Base-by-base conservation (phyloP, 2,888 invertebrate genomes). In the Megaustenia siamemsis region DNA sequence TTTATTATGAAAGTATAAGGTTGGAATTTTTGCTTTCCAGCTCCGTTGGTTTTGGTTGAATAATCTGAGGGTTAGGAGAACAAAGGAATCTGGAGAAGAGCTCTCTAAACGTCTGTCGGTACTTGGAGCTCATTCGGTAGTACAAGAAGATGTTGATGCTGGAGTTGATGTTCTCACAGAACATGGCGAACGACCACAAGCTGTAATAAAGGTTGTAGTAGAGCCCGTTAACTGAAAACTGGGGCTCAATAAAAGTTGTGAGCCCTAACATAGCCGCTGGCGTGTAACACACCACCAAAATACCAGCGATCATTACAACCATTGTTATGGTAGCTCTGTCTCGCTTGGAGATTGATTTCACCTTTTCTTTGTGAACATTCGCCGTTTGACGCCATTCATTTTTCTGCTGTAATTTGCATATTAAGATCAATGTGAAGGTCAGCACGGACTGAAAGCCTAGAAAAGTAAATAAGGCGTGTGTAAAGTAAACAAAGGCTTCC, bases 121-220 rank as follows among this genome's bases (percentile, higher is more conserved):
- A 85, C 63, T 82, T 85, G n/a, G 85, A 82, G 18, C 85, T 82
- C 85, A 85, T 85, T 15, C 56, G 71, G 73, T 78, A 78, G 63
- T 85, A 85, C 40, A 85, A 40, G 56, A 85, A 53, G 49, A 85
- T 82, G 66, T 82, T 85, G 71, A 85, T 60, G 10, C 60, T 69
- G 63, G 82, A 76, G 49, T 85, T 85, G 28, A 85, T 38, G 3
- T 73, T 56, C 24, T 82, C 53, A 32, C 53, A 71, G 4, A 82
- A 40, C n/a, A 56, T n/a, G 2, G 60, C 60, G 28, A 82, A 82
- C 4, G 82, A 82, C 82, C 82, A 82, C n/a, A 21, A 56, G 60
- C 40, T 40, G 60, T 53, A 73, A n/a, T 56, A 82, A 12, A 73
- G 15, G 4, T 35, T 73, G 10, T 53, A 24, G 10, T n/a, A 60